Base-by-base conservation (phyloP, 2,888 invertebrate genomes). In the Entomobrya proxima region DNA sequence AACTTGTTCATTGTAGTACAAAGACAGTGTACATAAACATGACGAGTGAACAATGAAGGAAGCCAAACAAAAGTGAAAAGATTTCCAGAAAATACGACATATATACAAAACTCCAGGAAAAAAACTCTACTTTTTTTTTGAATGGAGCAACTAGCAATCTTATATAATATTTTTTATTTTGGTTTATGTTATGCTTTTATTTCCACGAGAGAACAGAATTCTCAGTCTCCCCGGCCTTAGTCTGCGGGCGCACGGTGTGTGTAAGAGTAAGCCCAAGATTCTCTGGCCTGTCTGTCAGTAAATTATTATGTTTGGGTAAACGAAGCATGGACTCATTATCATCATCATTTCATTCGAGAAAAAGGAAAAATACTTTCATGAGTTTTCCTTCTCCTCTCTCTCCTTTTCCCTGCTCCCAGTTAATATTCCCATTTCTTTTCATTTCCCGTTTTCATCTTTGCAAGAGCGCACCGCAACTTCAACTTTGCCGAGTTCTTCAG, bases 261-360 rank as follows among this genome's bases (percentile, higher is more conserved):
- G n/a, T n/a, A n/a, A n/a, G n/a, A n/a, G n/a, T n/a, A n/a, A 32
- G 21, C n/a, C 30, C 21, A 61, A 32, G 61, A 27, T 2, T 5
- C 35, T 18, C 37, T 58, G 64, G 21, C 37, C 15, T 40, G 72
- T 27, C 72, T 72, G 47, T 72, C 72, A 47, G 27, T 72, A 72
- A 72, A 72, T 72, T 72, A 72, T 82, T 82, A 82, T 64, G 82
- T 75, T 74, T 64, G 30, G 32, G 47, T 35, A 82, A 64, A 32
- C 75, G 44, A 58, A 75, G 47, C 79, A 79, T 50, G 24, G 21
- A 44, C 80, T 69, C 79, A 52, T 81, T 74, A 81, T 81, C 50
- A 64, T 81, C 81, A 61, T 75, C 75, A 35, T 50, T 67, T 37
- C 67, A 67, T 67, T n/a, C 67, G 37, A 18, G 76, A 58, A 47